A percentile compares a stretch with the other conserved stretches of the same genome.
Conservation (phyloP, 2,888 invertebrate species). For the Rhamphomyia laevipes region DNA sequence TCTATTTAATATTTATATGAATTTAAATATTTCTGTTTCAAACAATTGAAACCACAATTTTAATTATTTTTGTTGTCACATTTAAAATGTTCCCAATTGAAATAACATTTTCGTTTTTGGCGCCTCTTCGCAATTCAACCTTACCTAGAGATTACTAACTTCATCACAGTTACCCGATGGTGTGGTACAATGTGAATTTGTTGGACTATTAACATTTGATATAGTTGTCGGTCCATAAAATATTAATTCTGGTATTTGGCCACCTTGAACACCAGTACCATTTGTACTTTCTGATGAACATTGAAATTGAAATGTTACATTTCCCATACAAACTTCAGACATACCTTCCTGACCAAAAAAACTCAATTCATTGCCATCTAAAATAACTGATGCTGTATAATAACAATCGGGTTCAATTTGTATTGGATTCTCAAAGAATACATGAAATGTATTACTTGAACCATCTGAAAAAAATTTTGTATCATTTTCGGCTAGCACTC, state of each 20-base stretch:
- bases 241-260: conserved; percentile 93
- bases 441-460: conserved; percentile 90
- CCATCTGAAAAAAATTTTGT: conserved; percentile 95
- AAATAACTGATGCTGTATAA: conserved; percentile 89
- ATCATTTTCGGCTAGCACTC: conserved; percentile 79
- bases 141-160: conserved; percentile 1
- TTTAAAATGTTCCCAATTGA: no score
- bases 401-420: conserved; percentile 89
- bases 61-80: no score
- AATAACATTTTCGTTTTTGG: no score
- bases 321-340: conserved; percentile 85
- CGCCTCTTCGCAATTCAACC: no score
- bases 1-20: no score
- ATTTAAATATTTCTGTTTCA: no score
- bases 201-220: conserved; percentile 34
- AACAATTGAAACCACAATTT: no score
- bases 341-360: conserved; percentile 96
- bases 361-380: conserved; percentile 88
- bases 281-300: conserved; percentile 95
- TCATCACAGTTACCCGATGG: conserved; percentile 14
- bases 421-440: conserved; percentile 63
- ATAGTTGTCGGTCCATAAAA: conserved; percentile 75
- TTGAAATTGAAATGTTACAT: conserved; percentile 93
- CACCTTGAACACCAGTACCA: conserved; percentile 94
- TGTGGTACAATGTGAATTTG: conserved; percentile 31